Conservation (phyloP, 2,113 vertebrate genomes). For the Pleuronectes platessa region DNA sequence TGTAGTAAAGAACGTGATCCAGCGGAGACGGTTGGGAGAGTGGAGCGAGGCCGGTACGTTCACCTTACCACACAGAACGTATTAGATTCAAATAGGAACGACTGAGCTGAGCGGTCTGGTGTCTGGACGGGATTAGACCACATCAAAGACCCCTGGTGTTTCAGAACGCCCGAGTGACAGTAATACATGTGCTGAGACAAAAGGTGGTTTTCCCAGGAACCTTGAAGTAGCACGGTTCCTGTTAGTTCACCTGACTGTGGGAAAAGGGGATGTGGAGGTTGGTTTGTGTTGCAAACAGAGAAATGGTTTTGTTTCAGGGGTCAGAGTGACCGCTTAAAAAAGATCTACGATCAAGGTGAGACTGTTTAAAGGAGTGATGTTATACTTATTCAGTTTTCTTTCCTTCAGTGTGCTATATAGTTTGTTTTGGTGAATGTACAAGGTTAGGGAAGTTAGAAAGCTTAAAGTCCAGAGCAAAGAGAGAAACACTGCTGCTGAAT, state of each 20-base stretch:
- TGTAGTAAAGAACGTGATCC: conserved; percentile 35
- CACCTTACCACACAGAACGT: conserved; percentile 31
- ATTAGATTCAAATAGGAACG: conserved; percentile 50
- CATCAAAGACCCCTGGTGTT: conserved; percentile 33
- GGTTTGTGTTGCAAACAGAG: too few species aligned
- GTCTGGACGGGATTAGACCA: conserved; percentile 38
- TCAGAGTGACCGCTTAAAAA: too few species aligned
- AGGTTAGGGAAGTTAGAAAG: too few species aligned
- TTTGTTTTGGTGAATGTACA: too few species aligned
- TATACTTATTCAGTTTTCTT: too few species aligned
- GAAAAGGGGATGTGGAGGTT: neutral
- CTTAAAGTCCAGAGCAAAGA: too few species aligned
- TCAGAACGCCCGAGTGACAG: conserved; percentile 23
- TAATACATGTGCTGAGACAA: conserved; percentile 28
- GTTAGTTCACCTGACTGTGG: conserved; percentile 19
- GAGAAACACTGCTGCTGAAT: too few species aligned
- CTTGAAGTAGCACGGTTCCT: neutral
- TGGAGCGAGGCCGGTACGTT: neutral
- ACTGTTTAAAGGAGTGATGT: too few species aligned
- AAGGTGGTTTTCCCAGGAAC: conserved; percentile 14
- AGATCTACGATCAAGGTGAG: too few species aligned
- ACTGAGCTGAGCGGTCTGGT: conserved; percentile 18
- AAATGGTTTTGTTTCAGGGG: too few species aligned
- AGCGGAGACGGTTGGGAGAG: conserved; percentile 27
- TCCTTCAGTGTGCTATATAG: too few species aligned